A percentile compares a stretch with the other conserved stretches of the same genome.
phyloP scores from a whole-genome alignment of 2,113 vertebrate species.

The Numida meleagris region DNA sequence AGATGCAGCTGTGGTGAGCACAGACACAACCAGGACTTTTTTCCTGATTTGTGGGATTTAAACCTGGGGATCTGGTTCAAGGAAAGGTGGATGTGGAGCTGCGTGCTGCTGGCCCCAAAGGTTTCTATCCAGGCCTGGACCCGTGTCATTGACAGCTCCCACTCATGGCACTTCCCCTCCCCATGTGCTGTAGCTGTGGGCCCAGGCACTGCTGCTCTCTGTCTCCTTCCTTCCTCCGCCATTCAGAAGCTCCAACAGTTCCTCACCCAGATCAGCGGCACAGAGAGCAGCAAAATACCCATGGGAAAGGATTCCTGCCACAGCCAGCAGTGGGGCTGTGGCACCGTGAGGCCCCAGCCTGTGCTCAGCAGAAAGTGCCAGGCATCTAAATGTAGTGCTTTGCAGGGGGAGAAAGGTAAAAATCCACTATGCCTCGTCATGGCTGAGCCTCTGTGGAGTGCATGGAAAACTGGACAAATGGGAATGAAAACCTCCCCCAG shows the following conservation, averaged over 20 bases:
- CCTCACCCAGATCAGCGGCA: too few relatives aligned
- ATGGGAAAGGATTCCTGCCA: neutral
- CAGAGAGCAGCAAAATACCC: neutral
- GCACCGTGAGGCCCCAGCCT: accelerated
- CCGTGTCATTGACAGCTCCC: neutral
- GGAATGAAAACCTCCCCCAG: neutral
- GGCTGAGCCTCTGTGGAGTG: neutral
- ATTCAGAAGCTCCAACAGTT: neutral
- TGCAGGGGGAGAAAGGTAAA: neutral
- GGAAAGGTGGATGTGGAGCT: neutral
- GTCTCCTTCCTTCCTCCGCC: neutral
- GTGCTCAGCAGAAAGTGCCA: neutral
- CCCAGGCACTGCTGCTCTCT: neutral
- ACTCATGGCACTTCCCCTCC: neutral
- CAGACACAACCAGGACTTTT: neutral
- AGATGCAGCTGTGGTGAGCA: neutral
- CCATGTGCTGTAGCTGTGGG: neutral
- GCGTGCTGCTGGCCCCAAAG: neutral
- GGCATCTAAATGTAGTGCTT: neutral
- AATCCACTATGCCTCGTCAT: neutral
- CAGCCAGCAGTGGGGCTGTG: neutral
- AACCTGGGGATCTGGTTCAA: neutral
- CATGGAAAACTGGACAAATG: neutral
- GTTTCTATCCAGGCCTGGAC: neutral
- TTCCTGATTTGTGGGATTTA: neutral